Base-by-base conservation (phyloP, 2,888 invertebrate species). In the Heliconius hortense region DNA sequence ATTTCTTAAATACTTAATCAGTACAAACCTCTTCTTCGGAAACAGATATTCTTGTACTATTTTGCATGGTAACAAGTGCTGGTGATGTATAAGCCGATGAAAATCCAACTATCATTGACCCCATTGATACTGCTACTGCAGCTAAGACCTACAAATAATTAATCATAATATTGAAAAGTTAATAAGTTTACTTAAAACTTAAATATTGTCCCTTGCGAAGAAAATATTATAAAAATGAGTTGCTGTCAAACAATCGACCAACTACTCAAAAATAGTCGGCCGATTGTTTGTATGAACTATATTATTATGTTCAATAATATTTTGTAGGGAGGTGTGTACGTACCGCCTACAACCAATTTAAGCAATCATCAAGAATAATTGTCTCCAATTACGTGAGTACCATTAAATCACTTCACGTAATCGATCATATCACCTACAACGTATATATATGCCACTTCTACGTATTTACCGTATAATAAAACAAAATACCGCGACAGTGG, bases 41-140 rank as follows among this genome's bases (percentile, higher is more conserved):
- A 0, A 96, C 94, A 26, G 88, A 84, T 80, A 97, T 94, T 21
- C 82, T 84, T 31, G 95, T 95, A 78, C 95, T 95, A 75, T 95
- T 93, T 78, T 85, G 84, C 96, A 98, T 96, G 0, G 97, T 97
- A 11, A 95, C 95, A 39, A 97, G 91, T n/a, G 98, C 98, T 60
- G 98, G 97, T 4, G 98, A 97, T 0, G 98, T 97, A 86, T 97
- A 98, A n/a, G 97, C 97, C 35, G 97, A 96, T 39, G 97, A 95
- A 87, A 96, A 97, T 11, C 98, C 98, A 77, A 98, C 97, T 31
- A 97, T 96, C 95, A 98, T 95, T 11, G 98, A 98, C 15, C 98
- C 98, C 88, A 98, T 89, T 0, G 98, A 98, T 10, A 98, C 98
- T 59, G 97, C 96, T 15, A 98, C 93, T 0, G 98, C 97, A 48